These are phyloP conservation scores for Aethes cnicana DNA, from an alignment of 2,888 invertebrate species.

Conservation along the genomic window DNA sequence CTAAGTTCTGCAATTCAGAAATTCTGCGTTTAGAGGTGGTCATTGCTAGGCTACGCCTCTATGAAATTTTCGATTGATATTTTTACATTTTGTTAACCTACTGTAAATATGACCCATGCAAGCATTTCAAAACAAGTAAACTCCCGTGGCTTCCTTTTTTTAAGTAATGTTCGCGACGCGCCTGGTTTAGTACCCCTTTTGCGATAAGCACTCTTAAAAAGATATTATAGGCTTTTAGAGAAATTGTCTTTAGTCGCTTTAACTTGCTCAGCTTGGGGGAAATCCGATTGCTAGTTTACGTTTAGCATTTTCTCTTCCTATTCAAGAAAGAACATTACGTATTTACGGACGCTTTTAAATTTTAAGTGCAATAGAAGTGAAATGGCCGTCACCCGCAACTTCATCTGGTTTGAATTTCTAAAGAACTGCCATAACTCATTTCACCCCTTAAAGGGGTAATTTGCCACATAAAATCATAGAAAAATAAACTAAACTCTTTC, in stretches of 20 bases:
- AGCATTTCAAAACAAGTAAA: slow-evolving; percentile 74
- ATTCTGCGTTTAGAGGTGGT: no score
- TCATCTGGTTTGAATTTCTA: no score
- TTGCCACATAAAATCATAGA: no score
- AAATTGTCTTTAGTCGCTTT: slow-evolving; percentile 57
- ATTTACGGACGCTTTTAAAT: no score
- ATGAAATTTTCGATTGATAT: no score
- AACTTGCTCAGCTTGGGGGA: slow-evolving; percentile 34
- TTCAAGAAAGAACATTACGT: background rate
- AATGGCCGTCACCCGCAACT: no score
- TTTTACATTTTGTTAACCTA: background rate
- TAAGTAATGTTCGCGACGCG: slow-evolving; percentile 71
- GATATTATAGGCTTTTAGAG: slow-evolving; percentile 75
- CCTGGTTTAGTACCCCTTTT: slow-evolving; percentile 71
- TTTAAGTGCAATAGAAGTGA: no score
- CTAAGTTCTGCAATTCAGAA: no score
- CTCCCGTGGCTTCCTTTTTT: slow-evolving; percentile 65
- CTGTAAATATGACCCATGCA: background rate
- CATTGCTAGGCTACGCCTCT: no score
- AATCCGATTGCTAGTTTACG: slow-evolving; percentile 24
- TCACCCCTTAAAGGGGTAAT: no score
- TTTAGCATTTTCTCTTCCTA: slow-evolving; percentile 5
- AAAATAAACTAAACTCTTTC: no score
- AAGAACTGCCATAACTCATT: no score
- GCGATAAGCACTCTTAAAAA: slow-evolving; percentile 75